These are phyloP conservation scores for Archocentrus centrarchus DNA, from an alignment of 2,113 vertebrate genomes.

Conservation along the genomic window DNA sequence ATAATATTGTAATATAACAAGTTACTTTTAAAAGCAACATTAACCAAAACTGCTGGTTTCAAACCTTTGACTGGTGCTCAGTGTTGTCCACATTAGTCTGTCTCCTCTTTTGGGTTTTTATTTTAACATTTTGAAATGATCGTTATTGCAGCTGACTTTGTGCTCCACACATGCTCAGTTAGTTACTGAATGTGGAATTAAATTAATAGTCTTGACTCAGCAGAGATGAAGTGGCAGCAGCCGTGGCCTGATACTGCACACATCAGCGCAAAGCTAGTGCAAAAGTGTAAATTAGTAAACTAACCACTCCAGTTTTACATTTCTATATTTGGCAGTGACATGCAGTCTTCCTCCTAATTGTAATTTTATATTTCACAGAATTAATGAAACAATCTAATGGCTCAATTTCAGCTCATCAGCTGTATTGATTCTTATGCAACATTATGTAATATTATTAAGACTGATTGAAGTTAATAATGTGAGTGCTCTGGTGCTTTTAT, in stretches of 20 bases:
- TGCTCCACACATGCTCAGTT: neutral
- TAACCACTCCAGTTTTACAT: constrained; percentile 35
- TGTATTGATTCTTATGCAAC: neutral
- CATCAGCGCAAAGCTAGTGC: constrained; percentile 14
- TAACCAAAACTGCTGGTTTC: too few relatives aligned
- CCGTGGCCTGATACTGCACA: neutral
- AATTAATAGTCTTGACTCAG: constrained; percentile 9
- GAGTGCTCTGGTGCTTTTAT: neutral
- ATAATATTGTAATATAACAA: neutral
- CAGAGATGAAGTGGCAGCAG: neutral
- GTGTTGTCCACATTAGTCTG: too few relatives aligned
- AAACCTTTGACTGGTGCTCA: too few relatives aligned
- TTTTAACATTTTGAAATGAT: neutral
- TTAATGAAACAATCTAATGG: constrained; percentile 56
- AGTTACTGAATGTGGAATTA: constrained; percentile 1
- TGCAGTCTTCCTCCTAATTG: constrained; percentile 51
- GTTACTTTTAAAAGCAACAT: too few relatives aligned
- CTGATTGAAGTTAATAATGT: neutral
- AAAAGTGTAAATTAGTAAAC: constrained; percentile 31
- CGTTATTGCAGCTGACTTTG: neutral
- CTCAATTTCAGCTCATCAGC: constrained; percentile 38
- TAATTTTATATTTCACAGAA: constrained; percentile 59
- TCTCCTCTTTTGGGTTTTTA: too few relatives aligned
- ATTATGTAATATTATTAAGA: neutral
- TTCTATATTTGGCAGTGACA: constrained; percentile 37